Evolutionary conservation across 2,888 invertebrate genomes (phyloP).

Genomic region (Aporophyla lueneburgensis): DNA sequence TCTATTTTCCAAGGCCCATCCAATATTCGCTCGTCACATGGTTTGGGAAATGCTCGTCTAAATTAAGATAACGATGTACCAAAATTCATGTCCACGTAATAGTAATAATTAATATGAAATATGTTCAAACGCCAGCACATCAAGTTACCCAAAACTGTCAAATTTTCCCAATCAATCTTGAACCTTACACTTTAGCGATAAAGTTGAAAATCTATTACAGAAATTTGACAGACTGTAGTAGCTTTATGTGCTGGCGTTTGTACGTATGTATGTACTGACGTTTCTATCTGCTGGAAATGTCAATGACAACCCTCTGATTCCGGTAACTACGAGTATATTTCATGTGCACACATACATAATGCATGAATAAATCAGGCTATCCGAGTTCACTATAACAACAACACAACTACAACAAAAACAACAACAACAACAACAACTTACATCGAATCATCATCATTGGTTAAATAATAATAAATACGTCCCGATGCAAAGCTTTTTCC

Average conservation of each 20-base stretch:
- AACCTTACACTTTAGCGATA: too few species aligned
- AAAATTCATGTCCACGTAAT: not conserved
- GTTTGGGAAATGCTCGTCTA: not conserved
- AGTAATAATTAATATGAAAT: not conserved
- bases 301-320: slow-evolving; percentile 29
- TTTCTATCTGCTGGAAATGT: slow-evolving; percentile 27
- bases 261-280: not conserved
- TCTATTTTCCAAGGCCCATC: too few species aligned
- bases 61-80: slow-evolving; percentile 7
- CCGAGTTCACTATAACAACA: not conserved
- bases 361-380: not conserved
- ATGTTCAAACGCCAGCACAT: too few species aligned
- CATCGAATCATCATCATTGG: not conserved
- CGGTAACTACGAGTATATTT: slow-evolving; percentile 7
- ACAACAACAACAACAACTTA: too few species aligned
- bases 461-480: too few species aligned
- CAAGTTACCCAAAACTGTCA: too few species aligned
- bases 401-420: too few species aligned
- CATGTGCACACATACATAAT: slow-evolving; percentile 7
- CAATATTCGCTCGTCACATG: too few species aligned
- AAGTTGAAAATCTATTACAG: too few species aligned
- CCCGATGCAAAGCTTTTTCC: not conserved
- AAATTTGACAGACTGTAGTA: too few species aligned
- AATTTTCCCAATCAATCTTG: too few species aligned
- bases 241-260: too few species aligned